Conservation (phyloP, 2,113 vertebrate genomes). For the Nematolebias whitei region DNA sequence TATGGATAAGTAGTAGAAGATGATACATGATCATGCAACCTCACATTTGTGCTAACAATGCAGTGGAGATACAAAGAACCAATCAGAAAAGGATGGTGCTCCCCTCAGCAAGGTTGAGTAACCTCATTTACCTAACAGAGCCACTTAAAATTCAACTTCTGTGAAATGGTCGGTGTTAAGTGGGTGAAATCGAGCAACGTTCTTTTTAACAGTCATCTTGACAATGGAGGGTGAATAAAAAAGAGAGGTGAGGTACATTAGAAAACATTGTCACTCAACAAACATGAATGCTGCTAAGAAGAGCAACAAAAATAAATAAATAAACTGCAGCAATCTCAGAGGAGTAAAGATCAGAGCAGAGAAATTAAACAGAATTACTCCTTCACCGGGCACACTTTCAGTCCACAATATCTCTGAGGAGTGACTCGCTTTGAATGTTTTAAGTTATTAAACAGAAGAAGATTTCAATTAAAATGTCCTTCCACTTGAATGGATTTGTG, state of each 20-base stretch:
- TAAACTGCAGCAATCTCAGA: neutral
- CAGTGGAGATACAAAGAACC: neutral
- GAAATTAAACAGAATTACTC: slow-evolving; percentile 27
- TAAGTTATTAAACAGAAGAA: slow-evolving; percentile 92
- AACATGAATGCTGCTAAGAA: neutral
- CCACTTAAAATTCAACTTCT: neutral
- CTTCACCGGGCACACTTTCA: slow-evolving; percentile 82
- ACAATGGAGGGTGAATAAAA: slow-evolving; percentile 1
- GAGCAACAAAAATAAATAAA: neutral
- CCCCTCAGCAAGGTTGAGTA: neutral
- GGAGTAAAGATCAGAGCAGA: slow-evolving; percentile 6
- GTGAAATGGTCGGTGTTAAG: slow-evolving; percentile 10
- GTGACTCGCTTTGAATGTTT: slow-evolving; percentile 75
- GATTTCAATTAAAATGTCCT: slow-evolving; percentile 96
- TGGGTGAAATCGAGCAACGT: slow-evolving; percentile 24
- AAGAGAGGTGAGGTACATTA: neutral
- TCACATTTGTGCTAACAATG: neutral
- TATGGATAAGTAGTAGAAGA: no score
- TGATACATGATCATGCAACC: no score
- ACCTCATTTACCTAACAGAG: neutral
- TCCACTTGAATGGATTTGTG: slow-evolving; percentile 88
- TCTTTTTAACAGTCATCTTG: neutral
- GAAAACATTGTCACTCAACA: neutral
- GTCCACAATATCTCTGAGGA: slow-evolving; percentile 72
- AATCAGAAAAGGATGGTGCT: no score